Evolutionary conservation across 2,888 invertebrate genomes (phyloP).

Genomic region (Meiosimyza platycephala): DNA sequence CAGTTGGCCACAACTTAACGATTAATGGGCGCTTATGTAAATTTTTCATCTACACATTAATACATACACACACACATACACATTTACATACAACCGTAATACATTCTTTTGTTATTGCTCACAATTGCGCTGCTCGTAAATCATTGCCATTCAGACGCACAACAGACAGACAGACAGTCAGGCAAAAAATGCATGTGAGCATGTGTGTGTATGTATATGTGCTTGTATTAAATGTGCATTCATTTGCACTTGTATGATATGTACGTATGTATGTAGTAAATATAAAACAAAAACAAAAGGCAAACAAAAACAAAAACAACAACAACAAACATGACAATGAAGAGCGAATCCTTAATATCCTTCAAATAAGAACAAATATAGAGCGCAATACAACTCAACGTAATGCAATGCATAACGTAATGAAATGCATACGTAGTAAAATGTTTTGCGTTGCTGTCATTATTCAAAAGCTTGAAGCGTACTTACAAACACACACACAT

Average conservation of each 20-base stretch:
- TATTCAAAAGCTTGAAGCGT: constrained; percentile 14
- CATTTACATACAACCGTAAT: not conserved
- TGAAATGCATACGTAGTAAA: constrained; percentile 31
- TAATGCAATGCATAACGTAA: constrained; percentile 21
- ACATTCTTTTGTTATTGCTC: constrained; percentile 29
- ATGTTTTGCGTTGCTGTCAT: constrained; percentile 20
- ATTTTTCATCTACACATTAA: constrained; percentile 22
- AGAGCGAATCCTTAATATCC: constrained; percentile 9
- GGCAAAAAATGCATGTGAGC: constrained; percentile 9
- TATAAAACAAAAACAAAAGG: constrained; percentile 21
- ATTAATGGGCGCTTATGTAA: constrained; percentile 44
- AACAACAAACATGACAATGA: constrained; percentile 21
- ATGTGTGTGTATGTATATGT: constrained; percentile 19
- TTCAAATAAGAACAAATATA: constrained; percentile 1
- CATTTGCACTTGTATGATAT: constrained; percentile 32
- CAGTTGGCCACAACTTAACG: constrained; percentile 29
- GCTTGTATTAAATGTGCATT: constrained; percentile 31
- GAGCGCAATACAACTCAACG: constrained; percentile 4
- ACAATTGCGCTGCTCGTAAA: constrained; percentile 21
- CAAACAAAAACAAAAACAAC: constrained; percentile 31
- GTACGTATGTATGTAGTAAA: constrained; percentile 24
- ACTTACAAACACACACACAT: constrained; percentile 1
- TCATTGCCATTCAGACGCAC: constrained; percentile 19
- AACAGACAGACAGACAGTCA: constrained; percentile 20
- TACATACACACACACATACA: constrained; percentile 23